Evolutionary conservation across 2,113 vertebrate genomes (phyloP).

Genomic region (Chelonoidis abingdonii): DNA sequence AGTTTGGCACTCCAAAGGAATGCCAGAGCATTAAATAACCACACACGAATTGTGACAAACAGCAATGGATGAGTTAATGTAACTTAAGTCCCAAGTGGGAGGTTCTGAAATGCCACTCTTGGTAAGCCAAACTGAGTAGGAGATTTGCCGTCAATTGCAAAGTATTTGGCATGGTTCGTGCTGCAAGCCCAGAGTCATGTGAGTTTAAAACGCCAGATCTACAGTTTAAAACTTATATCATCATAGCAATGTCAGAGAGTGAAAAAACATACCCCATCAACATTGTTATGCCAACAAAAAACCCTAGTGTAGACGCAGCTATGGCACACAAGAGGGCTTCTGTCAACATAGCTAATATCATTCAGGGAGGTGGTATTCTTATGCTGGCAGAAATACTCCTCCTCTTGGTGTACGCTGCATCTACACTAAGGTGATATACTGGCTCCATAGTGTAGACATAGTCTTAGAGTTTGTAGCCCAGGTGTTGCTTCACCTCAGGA

Average conservation of each 20-base stretch:
- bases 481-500: background rate
- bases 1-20: conserved; percentile 11
- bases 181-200: background rate
- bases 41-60: background rate
- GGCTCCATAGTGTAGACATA: background rate
- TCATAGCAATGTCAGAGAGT: background rate
- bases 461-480: background rate
- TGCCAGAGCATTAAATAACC: background rate
- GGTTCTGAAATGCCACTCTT: background rate
- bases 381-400: background rate
- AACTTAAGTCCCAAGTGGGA: conserved; percentile 1
- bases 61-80: background rate
- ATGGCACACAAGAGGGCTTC: too few species aligned
- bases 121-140: background rate
- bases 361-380: background rate
- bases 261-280: background rate
- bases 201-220: background rate
- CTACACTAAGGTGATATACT: background rate
- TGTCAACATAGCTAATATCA: background rate
- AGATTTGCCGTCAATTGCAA: background rate
- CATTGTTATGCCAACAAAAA: background rate
- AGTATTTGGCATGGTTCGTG: background rate
- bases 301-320: background rate
- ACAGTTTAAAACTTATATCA: background rate
- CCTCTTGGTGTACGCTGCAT: background rate